phyloP scores from a whole-genome alignment of 2,888 invertebrate genomes.

The Autographa gamma region DNA sequence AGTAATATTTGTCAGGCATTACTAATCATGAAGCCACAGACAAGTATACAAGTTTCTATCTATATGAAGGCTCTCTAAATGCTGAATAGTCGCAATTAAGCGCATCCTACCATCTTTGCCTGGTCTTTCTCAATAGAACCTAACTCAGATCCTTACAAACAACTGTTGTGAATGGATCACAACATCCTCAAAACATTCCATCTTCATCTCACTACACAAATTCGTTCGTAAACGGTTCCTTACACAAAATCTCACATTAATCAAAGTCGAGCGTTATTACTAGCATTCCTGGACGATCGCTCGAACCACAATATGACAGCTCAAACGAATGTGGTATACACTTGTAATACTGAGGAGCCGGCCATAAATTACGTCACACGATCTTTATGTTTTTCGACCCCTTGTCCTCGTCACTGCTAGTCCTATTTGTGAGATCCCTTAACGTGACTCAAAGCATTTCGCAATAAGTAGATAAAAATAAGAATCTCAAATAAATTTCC shows the following conservation, averaged over 20 bases:
- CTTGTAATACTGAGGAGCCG: background rate
- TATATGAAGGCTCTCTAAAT: too few relatives aligned
- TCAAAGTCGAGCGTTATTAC: conserved; percentile 58
- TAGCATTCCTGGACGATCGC: conserved; percentile 38
- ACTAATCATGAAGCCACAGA: too few relatives aligned
- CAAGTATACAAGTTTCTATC: too few relatives aligned
- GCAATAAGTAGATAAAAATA: too few relatives aligned
- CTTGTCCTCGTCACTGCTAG: too few relatives aligned
- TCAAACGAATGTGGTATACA: conserved; percentile 8
- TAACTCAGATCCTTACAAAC: background rate
- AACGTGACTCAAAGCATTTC: too few relatives aligned
- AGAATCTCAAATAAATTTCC: too few relatives aligned
- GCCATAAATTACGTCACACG: too few relatives aligned
- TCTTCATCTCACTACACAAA: conserved; percentile 24
- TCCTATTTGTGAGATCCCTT: too few relatives aligned
- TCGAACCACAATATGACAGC: conserved; percentile 27
- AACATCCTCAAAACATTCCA: conserved; percentile 20
- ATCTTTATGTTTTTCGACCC: too few relatives aligned
- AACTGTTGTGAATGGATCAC: too few relatives aligned
- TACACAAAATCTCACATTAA: conserved; percentile 47
- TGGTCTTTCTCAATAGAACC: background rate
- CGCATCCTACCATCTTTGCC: background rate
- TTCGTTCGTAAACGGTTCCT: conserved; percentile 31
- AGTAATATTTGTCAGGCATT: too few relatives aligned
- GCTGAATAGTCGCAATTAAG: background rate